Evolutionary conservation across 2,797 vertebrate species (phyloP).

Genomic region (Myotis daubentonii): DNA sequence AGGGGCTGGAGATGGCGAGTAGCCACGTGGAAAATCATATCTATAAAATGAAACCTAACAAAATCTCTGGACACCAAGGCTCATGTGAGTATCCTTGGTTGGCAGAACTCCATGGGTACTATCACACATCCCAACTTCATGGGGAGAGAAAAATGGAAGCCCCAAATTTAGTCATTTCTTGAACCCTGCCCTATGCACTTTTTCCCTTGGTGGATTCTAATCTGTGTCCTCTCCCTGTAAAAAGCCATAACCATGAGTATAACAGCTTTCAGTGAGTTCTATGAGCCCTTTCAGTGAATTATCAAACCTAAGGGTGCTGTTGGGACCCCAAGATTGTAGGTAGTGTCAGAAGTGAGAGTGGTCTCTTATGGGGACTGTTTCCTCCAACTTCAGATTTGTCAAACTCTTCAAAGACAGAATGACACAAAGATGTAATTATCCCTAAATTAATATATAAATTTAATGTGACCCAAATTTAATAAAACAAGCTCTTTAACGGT

Average conservation of each 20-base stretch:
- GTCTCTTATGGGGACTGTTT: background rate
- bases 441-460: background rate
- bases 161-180: background rate
- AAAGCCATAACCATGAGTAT: background rate
- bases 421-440: background rate
- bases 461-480: background rate
- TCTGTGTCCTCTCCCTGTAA: background rate
- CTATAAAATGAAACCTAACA: background rate
- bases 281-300: background rate
- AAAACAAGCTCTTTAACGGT: background rate
- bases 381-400: background rate
- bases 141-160: background rate
- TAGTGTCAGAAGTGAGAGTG: background rate
- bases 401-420: background rate
- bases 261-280: background rate
- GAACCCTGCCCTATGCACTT: background rate
- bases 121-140: background rate
- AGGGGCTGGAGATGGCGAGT: no score
- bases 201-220: background rate
- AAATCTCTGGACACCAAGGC: background rate
- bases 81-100: background rate
- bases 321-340: background rate
- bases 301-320: background rate
- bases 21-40: no score
- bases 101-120: background rate